Conservation (phyloP, 2,113 vertebrate species). For the Hipposideros armiger region DNA sequence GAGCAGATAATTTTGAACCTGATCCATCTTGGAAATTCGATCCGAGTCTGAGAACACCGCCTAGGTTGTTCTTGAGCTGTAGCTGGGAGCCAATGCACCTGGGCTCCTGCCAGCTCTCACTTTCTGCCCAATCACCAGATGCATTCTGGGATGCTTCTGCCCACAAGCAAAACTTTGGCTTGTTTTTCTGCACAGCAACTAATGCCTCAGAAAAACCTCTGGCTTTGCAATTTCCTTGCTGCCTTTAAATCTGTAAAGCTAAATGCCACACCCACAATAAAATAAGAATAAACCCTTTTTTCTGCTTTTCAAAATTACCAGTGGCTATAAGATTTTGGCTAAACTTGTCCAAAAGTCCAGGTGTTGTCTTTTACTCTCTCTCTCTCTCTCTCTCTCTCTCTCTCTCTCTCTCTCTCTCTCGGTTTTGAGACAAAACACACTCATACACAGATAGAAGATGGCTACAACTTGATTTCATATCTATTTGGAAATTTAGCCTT, state of each 20-base stretch:
- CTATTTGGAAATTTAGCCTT: constrained; percentile 30
- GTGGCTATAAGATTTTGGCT: neutral
- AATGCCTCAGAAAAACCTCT: constrained; percentile 71
- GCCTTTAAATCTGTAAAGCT: constrained; percentile 69
- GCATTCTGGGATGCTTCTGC: constrained; percentile 84
- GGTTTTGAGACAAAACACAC: neutral
- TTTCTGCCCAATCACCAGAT: constrained; percentile 74
- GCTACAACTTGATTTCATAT: neutral
- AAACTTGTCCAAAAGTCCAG: constrained; percentile 14
- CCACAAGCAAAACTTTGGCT: constrained; percentile 82
- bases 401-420: neutral
- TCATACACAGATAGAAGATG: neutral
- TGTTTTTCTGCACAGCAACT: constrained; percentile 77
- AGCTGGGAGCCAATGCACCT: constrained; percentile 30
- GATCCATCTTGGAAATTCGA: constrained; percentile 68
- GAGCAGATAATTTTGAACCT: constrained; percentile 66
- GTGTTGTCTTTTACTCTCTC: neutral
- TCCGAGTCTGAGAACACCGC: constrained; percentile 41
- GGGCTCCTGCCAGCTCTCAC: constrained; percentile 74
- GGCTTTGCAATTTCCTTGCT: constrained; percentile 71
- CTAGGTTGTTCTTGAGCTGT: constrained; percentile 67
- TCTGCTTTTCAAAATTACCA: constrained; percentile 12
- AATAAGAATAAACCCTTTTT: constrained; percentile 55
- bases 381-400: neutral
- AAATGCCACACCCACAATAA: constrained; percentile 1